phyloP scores from a whole-genome alignment of 2,888 invertebrate genomes.

The Anodontia alba region DNA sequence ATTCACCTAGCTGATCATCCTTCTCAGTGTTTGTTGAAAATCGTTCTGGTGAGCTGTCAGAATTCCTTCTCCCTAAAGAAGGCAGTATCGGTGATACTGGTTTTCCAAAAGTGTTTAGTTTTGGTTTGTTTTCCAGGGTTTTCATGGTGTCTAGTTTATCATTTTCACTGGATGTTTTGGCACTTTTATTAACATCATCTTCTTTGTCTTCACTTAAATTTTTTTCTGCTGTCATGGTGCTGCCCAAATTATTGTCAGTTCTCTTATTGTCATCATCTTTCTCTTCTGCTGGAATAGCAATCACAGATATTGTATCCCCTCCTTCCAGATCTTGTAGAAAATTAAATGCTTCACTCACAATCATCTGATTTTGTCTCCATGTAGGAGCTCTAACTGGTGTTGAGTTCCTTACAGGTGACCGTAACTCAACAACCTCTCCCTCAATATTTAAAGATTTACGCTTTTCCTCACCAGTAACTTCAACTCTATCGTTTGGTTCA shows the following conservation, averaged over 20 bases:
- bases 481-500: background rate
- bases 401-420: slow-evolving; percentile 20
- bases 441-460: slow-evolving; percentile 41
- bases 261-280: background rate
- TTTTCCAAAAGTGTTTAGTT: background rate
- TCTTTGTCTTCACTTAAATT: background rate
- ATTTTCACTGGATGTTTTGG: background rate
- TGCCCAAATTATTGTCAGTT: background rate
- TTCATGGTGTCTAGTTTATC: background rate
- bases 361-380: slow-evolving; percentile 51
- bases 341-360: slow-evolving; percentile 66
- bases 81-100: background rate
- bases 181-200: background rate
- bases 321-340: slow-evolving; percentile 57
- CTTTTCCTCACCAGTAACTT: background rate
- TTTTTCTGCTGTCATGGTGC: background rate
- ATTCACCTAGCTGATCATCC: background rate
- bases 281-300: background rate
- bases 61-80: background rate
- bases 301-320: background rate
- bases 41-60: background rate
- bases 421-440: slow-evolving; percentile 45
- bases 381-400: slow-evolving; percentile 35
- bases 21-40: background rate
- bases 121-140: background rate